Conservation (phyloP, 2,888 invertebrate species). For the Rapana venosa region DNA sequence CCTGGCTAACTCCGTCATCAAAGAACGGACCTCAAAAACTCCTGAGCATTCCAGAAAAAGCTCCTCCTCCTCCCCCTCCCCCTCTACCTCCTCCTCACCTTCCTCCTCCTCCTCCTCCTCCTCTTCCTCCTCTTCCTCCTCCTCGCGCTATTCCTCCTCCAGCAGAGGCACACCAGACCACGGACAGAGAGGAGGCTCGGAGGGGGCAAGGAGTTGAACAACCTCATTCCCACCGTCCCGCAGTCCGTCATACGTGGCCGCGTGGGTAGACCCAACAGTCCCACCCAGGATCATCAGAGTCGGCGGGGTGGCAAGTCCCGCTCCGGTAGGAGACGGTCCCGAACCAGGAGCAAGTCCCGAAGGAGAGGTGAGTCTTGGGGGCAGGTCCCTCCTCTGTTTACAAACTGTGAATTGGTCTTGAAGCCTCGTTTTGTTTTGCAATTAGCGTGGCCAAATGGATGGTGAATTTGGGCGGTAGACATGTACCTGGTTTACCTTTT, state of each 20-base stretch:
- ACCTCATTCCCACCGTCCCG: constrained; percentile 36
- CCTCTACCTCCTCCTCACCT: neutral
- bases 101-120: neutral
- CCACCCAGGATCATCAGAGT: neutral
- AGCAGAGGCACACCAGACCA: neutral
- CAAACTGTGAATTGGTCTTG: no score
- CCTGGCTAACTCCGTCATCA: constrained; percentile 40
- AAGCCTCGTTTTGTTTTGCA: no score
- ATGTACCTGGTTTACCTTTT: no score
- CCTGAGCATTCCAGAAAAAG: neutral
- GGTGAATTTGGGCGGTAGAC: no score
- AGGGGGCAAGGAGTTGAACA: neutral
- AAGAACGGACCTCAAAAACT: neutral
- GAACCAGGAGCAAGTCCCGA: neutral
- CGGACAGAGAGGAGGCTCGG: neutral
- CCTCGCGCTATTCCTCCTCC: neutral
- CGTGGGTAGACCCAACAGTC: constrained; percentile 20
- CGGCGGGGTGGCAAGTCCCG: neutral
- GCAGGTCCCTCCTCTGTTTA: neutral
- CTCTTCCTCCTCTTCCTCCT: neutral
- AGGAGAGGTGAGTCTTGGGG: constrained; percentile 8
- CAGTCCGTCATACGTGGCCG: constrained; percentile 28
- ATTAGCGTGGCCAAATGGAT: no score
- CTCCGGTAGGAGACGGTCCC: neutral
- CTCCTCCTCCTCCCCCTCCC: neutral